Evolutionary conservation across 2,113 vertebrate species (phyloP).

Genomic region (Platysteira castanea): DNA sequence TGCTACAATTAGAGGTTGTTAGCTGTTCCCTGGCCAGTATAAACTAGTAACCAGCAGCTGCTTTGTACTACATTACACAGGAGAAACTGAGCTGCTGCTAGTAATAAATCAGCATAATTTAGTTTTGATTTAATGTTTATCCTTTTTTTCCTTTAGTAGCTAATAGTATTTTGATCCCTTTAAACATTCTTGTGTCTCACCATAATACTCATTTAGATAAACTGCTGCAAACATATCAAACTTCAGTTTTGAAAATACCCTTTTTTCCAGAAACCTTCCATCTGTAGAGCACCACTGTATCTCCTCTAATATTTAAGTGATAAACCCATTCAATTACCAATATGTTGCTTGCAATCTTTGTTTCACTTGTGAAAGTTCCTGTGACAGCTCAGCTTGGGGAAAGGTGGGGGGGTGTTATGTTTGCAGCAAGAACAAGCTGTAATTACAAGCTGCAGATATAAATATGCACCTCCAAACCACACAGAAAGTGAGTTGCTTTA

Average conservation of each 20-base stretch:
- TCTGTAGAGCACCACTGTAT: neutral
- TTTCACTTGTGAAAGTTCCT: neutral
- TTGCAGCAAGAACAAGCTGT: neutral
- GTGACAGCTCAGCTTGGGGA: neutral
- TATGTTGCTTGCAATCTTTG: neutral
- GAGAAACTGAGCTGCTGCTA: neutral
- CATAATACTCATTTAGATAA: neutral
- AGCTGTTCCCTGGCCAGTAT: neutral
- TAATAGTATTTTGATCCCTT: neutral
- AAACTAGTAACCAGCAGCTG: neutral
- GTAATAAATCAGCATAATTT: neutral
- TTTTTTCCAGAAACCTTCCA: neutral
- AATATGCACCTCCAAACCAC: neutral
- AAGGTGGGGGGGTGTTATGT: neutral
- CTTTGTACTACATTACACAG: neutral
- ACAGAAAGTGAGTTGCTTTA: neutral
- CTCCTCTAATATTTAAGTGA: neutral
- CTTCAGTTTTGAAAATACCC: neutral
- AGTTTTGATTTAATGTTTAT: neutral
- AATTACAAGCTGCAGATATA: neutral
- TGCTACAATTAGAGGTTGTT: neutral
- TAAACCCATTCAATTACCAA: neutral
- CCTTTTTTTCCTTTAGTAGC: neutral
- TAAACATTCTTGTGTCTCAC: neutral
- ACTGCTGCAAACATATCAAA: neutral